A percentile compares a stretch with the other conserved stretches of the same genome.
Evolutionary conservation across 2,797 vertebrate species (phyloP).

Genomic region (Mastacembelus armatus): DNA sequence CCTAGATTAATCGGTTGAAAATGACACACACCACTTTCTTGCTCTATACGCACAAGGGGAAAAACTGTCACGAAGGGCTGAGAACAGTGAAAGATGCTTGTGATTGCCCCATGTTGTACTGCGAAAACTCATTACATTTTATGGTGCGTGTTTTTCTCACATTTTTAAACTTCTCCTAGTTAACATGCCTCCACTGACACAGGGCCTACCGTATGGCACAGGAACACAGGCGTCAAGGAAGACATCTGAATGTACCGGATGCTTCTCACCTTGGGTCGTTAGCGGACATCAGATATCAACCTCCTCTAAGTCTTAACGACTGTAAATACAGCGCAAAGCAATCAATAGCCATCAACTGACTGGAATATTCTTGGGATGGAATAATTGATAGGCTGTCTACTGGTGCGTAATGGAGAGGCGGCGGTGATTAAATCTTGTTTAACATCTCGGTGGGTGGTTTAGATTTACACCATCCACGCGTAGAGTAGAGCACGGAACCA

Average conservation of each 20-base stretch:
- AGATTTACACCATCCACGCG: slow-evolving; percentile 48
- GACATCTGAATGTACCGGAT: slow-evolving; percentile 63
- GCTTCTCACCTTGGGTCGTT: slow-evolving; percentile 74
- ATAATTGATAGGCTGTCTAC: slow-evolving; percentile 80
- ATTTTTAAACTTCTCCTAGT: neutral
- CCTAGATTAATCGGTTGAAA: slow-evolving; percentile 47
- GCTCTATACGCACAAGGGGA: neutral
- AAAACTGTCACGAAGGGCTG: slow-evolving; percentile 1
- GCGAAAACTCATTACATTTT: neutral
- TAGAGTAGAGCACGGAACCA: slow-evolving; percentile 32
- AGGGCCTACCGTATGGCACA: slow-evolving; percentile 72
- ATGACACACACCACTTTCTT: slow-evolving; percentile 27
- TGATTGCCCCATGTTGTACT: neutral
- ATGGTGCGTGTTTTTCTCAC: neutral
- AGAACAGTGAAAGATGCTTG: neutral
- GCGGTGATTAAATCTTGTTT: slow-evolving; percentile 77
- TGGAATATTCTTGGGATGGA: slow-evolving; percentile 73
- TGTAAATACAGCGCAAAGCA: slow-evolving; percentile 72
- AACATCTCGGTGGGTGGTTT: slow-evolving; percentile 56
- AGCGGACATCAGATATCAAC: slow-evolving; percentile 77
- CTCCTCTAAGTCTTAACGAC: slow-evolving; percentile 74
- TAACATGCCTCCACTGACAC: neutral
- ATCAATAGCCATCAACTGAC: slow-evolving; percentile 78
- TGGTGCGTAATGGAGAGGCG: slow-evolving; percentile 70
- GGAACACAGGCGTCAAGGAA: slow-evolving; percentile 31